Base-by-base conservation (phyloP, 2,113 vertebrate genomes). In the Pangasianodon hypophthalmus region DNA sequence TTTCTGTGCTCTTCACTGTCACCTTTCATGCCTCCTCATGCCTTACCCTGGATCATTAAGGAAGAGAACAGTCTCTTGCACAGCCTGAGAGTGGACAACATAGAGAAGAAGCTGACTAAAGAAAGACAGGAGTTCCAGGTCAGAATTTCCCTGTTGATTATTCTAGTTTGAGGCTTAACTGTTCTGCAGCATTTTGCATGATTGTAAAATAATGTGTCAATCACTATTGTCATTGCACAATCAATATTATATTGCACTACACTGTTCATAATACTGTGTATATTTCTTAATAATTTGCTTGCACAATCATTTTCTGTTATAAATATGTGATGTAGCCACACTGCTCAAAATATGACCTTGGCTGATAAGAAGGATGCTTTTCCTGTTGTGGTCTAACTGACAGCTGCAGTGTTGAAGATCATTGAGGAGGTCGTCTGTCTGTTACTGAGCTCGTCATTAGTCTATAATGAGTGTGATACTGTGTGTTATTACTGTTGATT, bases 121-220 rank as follows among this genome's bases (percentile, higher is more conserved):
- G 97, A 97, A 93, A 96, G 97, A 92, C 97, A 97, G 91, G 96
- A 97, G 60, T 95, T 98, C 46, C 97, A 98, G 97, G 98, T 98
- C 93, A 89, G 95, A 46, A 60, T 73, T 88, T 50, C 58, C 37
- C 19, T 73, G 46, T 50, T 37, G 37, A 84, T 16, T 64, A 32
- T 50, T 52, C 1, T 29, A 29, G 77, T 5, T n/a, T 26, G 4
- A 4, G 44, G 24, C 0, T 46, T 46, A 46, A 77, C 26, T 26
- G 21, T 9, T 7, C 44, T 77, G 37, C 69, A 32, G n/a, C 6
- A 32, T 69, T 69, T n/a, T 73, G 69, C 67, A 80, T 2, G 6
- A 52, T 52, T n/a, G 44, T 58, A 3, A 83, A 80, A n/a, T 80
- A 50, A 50, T 50, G 77, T 3, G 9, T 29, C 46, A 16, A 1